A percentile compares a stretch with the other conserved stretches of the same genome.
These are phyloP conservation scores for Diphyllodes magnificus DNA, from an alignment of 2,113 vertebrate genomes.

Conservation along the genomic window DNA sequence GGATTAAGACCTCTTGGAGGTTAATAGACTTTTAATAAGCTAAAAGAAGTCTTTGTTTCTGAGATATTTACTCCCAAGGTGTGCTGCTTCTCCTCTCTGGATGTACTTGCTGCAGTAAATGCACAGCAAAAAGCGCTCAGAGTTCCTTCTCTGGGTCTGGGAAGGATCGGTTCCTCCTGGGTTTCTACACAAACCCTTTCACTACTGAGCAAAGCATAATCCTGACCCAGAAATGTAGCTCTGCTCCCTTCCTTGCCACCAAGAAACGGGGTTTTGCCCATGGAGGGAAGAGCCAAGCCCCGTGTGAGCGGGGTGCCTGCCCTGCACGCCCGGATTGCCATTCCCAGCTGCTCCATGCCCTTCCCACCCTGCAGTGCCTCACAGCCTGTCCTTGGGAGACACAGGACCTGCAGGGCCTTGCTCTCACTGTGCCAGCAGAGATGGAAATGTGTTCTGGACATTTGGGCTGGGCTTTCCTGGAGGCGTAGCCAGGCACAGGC, in stretches of 20 bases:
- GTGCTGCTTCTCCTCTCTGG: neutral
- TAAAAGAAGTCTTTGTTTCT: neutral
- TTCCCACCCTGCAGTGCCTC: neutral
- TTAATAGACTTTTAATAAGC: neutral
- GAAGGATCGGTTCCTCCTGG: neutral
- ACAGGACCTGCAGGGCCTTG: accelerated
- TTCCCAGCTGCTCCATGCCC: neutral
- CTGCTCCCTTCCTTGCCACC: neutral
- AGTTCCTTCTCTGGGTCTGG: neutral
- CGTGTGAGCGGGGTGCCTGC: accelerated
- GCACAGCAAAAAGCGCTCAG: neutral
- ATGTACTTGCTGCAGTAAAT: neutral
- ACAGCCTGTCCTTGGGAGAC: neutral
- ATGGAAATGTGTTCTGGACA: accelerated
- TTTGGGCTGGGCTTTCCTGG: neutral
- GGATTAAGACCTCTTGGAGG: neutral
- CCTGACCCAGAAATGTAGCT: neutral
- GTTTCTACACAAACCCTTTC: neutral
- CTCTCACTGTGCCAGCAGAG: neutral
- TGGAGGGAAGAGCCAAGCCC: neutral
- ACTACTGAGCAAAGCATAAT: neutral
- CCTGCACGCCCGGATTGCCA: accelerated
- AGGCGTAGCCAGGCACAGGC: neutral
- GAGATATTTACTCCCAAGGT: neutral
- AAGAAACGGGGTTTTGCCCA: accelerated